These are phyloP conservation scores for Drosophila gaucha DNA, from an alignment of 2,888 invertebrate genomes.

Conservation along the genomic window DNA sequence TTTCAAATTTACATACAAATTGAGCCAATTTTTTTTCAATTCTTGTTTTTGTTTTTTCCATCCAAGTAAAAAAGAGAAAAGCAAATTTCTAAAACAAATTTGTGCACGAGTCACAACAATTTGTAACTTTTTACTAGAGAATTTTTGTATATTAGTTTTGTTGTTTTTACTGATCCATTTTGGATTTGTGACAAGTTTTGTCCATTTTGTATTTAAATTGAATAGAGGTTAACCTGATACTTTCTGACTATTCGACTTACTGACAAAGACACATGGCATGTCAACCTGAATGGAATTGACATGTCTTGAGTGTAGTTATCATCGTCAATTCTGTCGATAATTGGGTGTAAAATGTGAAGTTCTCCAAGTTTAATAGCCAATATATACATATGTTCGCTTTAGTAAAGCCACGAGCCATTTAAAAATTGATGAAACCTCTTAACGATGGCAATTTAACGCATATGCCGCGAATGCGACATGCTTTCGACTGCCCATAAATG, in stretches of 20 bases:
- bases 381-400: slow-evolving; percentile 8
- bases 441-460: slow-evolving; percentile 67
- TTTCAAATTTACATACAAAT: slow-evolving; percentile 34
- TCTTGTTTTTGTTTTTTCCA: not conserved
- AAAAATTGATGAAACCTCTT: slow-evolving; percentile 66
- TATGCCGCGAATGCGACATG: slow-evolving; percentile 42
- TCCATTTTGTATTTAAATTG: slow-evolving; percentile 17
- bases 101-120: slow-evolving; percentile 10
- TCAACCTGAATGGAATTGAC: slow-evolving; percentile 3
- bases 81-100: not conserved
- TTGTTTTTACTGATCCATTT: slow-evolving; percentile 1
- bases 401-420: slow-evolving; percentile 30
- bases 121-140: slow-evolving; percentile 38
- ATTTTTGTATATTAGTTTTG: slow-evolving; percentile 1
- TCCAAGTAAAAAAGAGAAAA: not conserved
- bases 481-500: slow-evolving; percentile 55
- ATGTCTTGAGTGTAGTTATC: slow-evolving; percentile 11
- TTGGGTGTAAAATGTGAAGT: slow-evolving; percentile 18
- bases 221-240: slow-evolving; percentile 33
- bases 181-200: slow-evolving; percentile 6
- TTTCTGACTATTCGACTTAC: slow-evolving; percentile 23
- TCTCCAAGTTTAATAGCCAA: slow-evolving; percentile 19
- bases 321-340: slow-evolving; percentile 18
- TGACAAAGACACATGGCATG: slow-evolving; percentile 7
- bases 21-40: not conserved